Percentiles rank a stretch among this genome's conserved stretches.
Conservation (phyloP, 2,888 invertebrate species). For the Sclerodermus sp. region DNA sequence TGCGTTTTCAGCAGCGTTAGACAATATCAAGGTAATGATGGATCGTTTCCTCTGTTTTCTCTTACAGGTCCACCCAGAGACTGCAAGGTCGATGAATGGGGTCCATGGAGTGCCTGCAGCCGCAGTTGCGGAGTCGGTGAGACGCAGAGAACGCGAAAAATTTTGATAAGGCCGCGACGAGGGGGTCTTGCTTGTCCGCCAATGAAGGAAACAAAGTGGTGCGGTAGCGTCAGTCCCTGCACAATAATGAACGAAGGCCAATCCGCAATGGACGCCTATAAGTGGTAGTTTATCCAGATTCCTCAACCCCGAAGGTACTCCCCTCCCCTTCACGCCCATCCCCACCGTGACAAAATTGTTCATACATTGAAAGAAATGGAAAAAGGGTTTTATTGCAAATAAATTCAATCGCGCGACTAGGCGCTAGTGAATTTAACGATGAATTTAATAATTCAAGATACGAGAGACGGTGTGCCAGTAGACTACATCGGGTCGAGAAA, state of each 20-base stretch:
- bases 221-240: conserved; percentile 75
- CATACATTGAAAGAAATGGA: too few relatives aligned
- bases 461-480: too few relatives aligned
- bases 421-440: too few relatives aligned
- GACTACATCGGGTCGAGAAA: too few relatives aligned
- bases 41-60: background rate
- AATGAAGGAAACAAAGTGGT: conserved; percentile 84
- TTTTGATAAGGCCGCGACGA: conserved; percentile 75
- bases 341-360: too few relatives aligned
- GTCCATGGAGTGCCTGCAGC: conserved; percentile 84
- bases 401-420: too few relatives aligned
- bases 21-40: too few relatives aligned
- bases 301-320: too few relatives aligned
- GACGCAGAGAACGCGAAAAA: conserved; percentile 76
- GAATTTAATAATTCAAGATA: too few relatives aligned
- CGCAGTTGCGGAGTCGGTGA: conserved; percentile 89
- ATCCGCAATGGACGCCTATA: conserved; percentile 34
- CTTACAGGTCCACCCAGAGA: conserved; percentile 68
- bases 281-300: conserved; percentile 35
- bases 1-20: too few relatives aligned
- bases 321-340: too few relatives aligned
- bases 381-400: too few relatives aligned
- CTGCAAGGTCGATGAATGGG: conserved; percentile 85
- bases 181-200: conserved; percentile 84
- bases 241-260: conserved; percentile 53